phyloP scores from a whole-genome alignment of 2,888 invertebrate genomes.

The Heliconius erato region DNA sequence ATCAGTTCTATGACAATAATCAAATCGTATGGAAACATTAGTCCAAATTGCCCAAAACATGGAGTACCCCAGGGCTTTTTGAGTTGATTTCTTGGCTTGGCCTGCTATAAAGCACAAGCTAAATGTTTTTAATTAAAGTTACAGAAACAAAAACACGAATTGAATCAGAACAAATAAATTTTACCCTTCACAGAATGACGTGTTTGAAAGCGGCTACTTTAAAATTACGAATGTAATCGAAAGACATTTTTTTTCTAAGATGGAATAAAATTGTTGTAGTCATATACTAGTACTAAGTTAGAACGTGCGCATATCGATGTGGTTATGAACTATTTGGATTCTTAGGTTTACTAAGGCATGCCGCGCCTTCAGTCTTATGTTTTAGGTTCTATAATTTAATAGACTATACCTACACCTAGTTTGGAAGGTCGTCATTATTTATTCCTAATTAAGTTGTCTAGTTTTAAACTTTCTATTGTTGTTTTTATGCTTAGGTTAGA shows the following conservation, averaged over 20 bases:
- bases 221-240: neutral
- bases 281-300: constrained; percentile 76
- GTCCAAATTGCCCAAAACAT: constrained; percentile 54
- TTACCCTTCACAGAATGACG: neutral
- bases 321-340: constrained; percentile 75
- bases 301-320: constrained; percentile 80
- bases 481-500: constrained; percentile 57
- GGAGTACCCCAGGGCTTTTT: constrained; percentile 58
- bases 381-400: constrained; percentile 64
- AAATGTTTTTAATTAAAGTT: constrained; percentile 17
- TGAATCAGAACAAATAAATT: neutral
- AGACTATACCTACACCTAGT: constrained; percentile 51
- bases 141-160: neutral
- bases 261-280: constrained; percentile 62
- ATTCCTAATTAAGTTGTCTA: constrained; percentile 55
- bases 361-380: constrained; percentile 79
- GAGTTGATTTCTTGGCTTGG: constrained; percentile 65
- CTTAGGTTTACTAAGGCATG: constrained; percentile 70
- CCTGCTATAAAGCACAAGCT: constrained; percentile 61
- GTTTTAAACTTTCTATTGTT: constrained; percentile 54
- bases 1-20: constrained; percentile 54
- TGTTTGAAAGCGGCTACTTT: neutral
- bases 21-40: constrained; percentile 51
- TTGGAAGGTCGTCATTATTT: constrained; percentile 72
- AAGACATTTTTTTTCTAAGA: neutral